Conservation (phyloP, 2,113 vertebrate genomes). For the Chloroceryle aenea region DNA sequence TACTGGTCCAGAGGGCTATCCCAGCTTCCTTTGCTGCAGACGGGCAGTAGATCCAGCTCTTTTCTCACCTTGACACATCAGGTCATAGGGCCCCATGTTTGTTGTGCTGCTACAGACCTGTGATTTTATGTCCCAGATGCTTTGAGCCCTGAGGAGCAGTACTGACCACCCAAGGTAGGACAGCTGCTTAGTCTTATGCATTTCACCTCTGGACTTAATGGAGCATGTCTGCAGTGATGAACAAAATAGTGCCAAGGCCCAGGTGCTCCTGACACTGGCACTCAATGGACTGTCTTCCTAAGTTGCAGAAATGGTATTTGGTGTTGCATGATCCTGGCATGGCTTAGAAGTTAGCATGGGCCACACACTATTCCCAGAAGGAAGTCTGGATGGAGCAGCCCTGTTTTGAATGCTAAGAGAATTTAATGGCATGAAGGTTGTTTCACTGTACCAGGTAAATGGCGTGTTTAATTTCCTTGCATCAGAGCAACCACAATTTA, state of each 20-base stretch:
- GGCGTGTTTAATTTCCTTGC: background rate
- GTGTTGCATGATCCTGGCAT: background rate
- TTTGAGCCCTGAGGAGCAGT: background rate
- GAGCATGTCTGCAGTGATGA: background rate
- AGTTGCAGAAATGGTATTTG: background rate
- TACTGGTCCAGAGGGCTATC: background rate
- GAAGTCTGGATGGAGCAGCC: background rate
- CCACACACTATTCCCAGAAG: background rate
- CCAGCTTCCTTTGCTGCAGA: background rate
- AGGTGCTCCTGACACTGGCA: background rate
- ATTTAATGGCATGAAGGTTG: background rate
- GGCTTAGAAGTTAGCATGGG: background rate
- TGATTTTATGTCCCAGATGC: background rate
- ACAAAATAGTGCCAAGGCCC: background rate
- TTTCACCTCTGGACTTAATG: background rate
- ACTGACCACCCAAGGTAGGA: background rate
- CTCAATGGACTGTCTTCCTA: rapidly evolving
- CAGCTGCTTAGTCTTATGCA: background rate
- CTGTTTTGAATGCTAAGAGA: background rate
- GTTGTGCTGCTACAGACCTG: background rate
- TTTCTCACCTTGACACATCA: background rate
- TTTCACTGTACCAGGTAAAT: background rate
- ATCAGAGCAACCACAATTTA: conserved; percentile 1
- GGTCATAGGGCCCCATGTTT: background rate
- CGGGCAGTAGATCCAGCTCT: background rate